These are phyloP conservation scores for Lagorchestes hirsutus DNA, from an alignment of 2,797 vertebrate genomes.

Conservation along the genomic window DNA sequence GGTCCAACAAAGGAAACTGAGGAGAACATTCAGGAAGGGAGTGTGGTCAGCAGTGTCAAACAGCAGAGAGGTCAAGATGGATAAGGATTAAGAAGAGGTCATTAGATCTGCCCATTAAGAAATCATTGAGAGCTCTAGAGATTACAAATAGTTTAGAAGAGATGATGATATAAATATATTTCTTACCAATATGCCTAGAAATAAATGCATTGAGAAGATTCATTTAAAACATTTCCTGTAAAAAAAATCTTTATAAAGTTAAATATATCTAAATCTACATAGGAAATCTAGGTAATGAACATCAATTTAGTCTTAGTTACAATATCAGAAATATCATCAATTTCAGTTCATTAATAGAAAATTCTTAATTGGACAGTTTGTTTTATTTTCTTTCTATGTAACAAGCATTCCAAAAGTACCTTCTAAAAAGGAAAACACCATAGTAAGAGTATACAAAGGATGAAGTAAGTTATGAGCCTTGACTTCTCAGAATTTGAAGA, in stretches of 20 bases:
- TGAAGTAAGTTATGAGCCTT: not conserved
- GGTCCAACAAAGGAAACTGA: not conserved
- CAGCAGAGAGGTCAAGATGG: not conserved
- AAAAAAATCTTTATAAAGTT: not conserved
- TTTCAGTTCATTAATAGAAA: slow-evolving; percentile 11
- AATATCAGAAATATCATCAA: not conserved
- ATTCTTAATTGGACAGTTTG: not conserved
- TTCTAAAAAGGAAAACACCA: not conserved
- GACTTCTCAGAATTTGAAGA: not conserved
- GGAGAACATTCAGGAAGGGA: not conserved
- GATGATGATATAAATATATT: not conserved
- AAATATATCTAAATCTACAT: not conserved
- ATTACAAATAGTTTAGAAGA: not conserved
- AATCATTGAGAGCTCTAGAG: not conserved
- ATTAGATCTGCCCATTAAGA: not conserved
- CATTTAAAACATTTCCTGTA: not conserved
- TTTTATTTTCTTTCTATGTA: slow-evolving; percentile 42
- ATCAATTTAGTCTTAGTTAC: slow-evolving; percentile 23
- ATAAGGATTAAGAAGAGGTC: not conserved
- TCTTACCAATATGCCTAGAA: not conserved
- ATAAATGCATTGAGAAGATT: not conserved
- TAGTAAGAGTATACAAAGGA: not conserved
- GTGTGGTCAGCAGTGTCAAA: not conserved
- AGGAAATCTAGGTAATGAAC: not conserved
- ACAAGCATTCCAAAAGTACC: not conserved